Evolutionary conservation across 2,888 invertebrate genomes (phyloP), one percentile per base, ranked within the genome.

Genomic region (Morpho helenor): DNA sequence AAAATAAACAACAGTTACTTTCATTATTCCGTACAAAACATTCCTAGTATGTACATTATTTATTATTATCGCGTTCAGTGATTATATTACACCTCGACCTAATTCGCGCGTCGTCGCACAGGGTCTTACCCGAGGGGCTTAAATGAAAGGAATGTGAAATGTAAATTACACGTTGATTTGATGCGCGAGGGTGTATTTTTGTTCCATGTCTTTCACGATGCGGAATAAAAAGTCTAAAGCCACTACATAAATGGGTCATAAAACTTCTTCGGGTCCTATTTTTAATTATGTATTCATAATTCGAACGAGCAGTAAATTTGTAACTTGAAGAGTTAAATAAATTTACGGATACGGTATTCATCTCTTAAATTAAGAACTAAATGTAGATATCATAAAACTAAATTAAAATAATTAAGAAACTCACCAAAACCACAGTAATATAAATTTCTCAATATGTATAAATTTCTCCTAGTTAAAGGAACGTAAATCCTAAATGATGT

Each of bases 101-200:
- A 58, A 43, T 60, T 58, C 50, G 52, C 52, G 48, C 31, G 31
- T 45, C 23, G 52, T 47, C 47, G 44, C 52, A 50, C 41, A 22
- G 52, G 48, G 49, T 56, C 58, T 43, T 49, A 41, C 45, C 23
- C 22, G 43, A 53, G 50, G 55, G 49, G 23, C 22, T 51, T 41
- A 47, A 53, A 56, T 53, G 52, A 60, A 57, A 47, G 45, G 50
- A 53, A 60, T 54, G 42, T 50, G 45, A 53, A 51, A 52, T 43
- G 42, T 39, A 55, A 54, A 53, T 53, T 52, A 49, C 52, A 49
- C 46, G 49, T 55, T 57, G 47, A 31, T 51, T 55, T 49, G 40
- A n/a, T 57, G 16, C 43, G 10, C 39, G 9, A 23, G 43, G 49
- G 44, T 39, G 42, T 49, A 16, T 8, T 42, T 54, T 31, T 50